A percentile compares a stretch with the other conserved stretches of the same genome.
These are phyloP conservation scores for Parotocinclus haroldoi DNA, from an alignment of 2,797 vertebrate species.

Conservation along the genomic window DNA sequence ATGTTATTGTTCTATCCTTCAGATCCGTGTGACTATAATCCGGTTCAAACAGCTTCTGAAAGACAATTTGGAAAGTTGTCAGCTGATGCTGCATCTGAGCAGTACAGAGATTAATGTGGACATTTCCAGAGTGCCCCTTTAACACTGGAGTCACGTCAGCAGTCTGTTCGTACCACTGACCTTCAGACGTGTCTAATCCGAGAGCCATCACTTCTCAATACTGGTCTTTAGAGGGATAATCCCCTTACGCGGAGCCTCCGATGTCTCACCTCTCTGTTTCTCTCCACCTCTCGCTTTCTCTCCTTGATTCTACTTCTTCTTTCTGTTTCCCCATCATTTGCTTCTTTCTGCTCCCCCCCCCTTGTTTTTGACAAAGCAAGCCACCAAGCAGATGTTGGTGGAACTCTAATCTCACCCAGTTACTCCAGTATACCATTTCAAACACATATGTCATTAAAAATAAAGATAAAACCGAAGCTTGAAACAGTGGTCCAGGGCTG, in stretches of 20 bases:
- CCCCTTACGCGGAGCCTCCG: slow-evolving; percentile 51
- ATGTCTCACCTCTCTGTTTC: neutral
- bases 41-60: too few relatives aligned
- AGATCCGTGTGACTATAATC: too few relatives aligned
- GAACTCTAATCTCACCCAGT: too few relatives aligned
- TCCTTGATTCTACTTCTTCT: neutral
- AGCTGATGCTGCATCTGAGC: too few relatives aligned
- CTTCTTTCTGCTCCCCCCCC: neutral
- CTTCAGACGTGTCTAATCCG: slow-evolving; percentile 54
- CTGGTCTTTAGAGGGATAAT: slow-evolving; percentile 58
- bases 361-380: neutral
- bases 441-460: too few relatives aligned
- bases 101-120: too few relatives aligned
- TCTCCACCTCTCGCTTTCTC: neutral
- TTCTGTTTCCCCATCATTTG: neutral
- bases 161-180: slow-evolving; percentile 27
- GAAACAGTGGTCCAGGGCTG: too few relatives aligned
- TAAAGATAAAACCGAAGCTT: too few relatives aligned
- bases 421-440: too few relatives aligned
- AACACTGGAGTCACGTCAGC: neutral
- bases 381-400: too few relatives aligned
- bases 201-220: slow-evolving; percentile 38
- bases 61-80: too few relatives aligned
- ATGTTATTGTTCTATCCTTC: too few relatives aligned
- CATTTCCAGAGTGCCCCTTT: neutral